Evolutionary conservation across 2,888 invertebrate species (phyloP), one percentile per base, ranked within the genome.

Genomic region (Oligia latruncula): DNA sequence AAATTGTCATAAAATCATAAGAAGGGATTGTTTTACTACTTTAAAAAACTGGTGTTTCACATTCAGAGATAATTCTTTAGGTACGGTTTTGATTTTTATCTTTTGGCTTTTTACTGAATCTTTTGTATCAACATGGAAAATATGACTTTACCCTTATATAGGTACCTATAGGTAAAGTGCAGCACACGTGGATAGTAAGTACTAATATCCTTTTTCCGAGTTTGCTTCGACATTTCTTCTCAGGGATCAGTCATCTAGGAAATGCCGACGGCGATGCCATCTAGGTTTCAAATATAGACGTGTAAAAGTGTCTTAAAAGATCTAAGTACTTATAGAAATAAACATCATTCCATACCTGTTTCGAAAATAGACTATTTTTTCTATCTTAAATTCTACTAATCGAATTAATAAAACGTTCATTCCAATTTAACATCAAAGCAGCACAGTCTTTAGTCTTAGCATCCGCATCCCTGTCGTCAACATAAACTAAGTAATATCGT

Each of bases 391-490:
- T 40, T 40, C 29, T n/a, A 52, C 20, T 74, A 15, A 4, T 52
- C 2, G 13, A 29, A 74, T 68, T 20, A 29, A 60, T 67, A 20
- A 15, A 71, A 29, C 6, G 4, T 20, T 29, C 1, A 73, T 76
- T 29, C 9, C 5, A 35, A 55, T 76, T 65, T 65, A 17, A 65
- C 29, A 58, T 65, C n/a, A 49, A 46, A 71, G 11, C 4, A 15
- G 5, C 35, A 8, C 52, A 46, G 60, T 40, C 17, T 49, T n/a
- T 43, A 46, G 60, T 40, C 17, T 49, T n/a, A 49, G 49, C 78
- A 71, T 29, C 71, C 52, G 49, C 78, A 71, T 29, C 71, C 52
- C 58, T 71, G 49, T 78, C 17, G 78, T 78, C 49, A 80, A 55
- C 58, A 52, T 15, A 43, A 29, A 29, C 29, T 29, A 29, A 29